Percentiles rank a stretch among this genome's conserved stretches.
These are phyloP conservation scores for Osmerus eperlanus DNA, from an alignment of 2,113 vertebrate genomes.

Conservation along the genomic window DNA sequence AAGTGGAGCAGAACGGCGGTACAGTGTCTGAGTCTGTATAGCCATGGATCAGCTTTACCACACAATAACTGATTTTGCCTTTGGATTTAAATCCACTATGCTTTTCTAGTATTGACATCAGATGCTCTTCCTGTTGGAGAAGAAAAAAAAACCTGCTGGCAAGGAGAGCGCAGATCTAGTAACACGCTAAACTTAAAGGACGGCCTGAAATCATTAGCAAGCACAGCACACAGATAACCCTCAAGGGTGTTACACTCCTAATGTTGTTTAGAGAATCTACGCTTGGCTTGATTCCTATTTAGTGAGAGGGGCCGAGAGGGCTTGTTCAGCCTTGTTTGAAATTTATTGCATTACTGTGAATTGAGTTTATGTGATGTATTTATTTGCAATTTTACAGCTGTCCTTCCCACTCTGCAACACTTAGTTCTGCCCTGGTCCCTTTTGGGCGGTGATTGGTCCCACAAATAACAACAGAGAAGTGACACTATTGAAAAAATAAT, in stretches of 20 bases:
- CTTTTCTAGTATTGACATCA: not conserved
- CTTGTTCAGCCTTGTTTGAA: slow-evolving; percentile 9
- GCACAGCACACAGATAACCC: slow-evolving; percentile 8
- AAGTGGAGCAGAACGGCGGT: too few relatives aligned
- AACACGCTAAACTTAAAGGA: not conserved
- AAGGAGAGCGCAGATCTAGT: not conserved
- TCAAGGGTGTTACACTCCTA: slow-evolving; percentile 5
- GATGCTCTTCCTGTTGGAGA: slow-evolving; percentile 5
- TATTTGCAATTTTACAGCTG: slow-evolving; percentile 12
- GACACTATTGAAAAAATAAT: not conserved
- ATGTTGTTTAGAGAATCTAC: slow-evolving; percentile 8
- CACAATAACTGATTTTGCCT: not conserved
- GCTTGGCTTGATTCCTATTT: slow-evolving; percentile 14
- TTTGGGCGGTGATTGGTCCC: not conserved
- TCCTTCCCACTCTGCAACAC: not conserved
- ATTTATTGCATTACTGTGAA: not conserved
- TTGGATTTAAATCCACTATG: not conserved
- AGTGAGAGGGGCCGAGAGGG: not conserved
- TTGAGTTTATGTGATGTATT: slow-evolving; percentile 9
- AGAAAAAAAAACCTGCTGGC: not conserved
- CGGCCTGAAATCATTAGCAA: slow-evolving; percentile 19
- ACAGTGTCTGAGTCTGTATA: not conserved
- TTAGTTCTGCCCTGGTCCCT: not conserved
- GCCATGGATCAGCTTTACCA: not conserved
- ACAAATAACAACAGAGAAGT: not conserved